Evolutionary conservation across 2,797 vertebrate species (phyloP), one percentile per base, ranked within the genome.

Genomic region (Helarctos malayanus): DNA sequence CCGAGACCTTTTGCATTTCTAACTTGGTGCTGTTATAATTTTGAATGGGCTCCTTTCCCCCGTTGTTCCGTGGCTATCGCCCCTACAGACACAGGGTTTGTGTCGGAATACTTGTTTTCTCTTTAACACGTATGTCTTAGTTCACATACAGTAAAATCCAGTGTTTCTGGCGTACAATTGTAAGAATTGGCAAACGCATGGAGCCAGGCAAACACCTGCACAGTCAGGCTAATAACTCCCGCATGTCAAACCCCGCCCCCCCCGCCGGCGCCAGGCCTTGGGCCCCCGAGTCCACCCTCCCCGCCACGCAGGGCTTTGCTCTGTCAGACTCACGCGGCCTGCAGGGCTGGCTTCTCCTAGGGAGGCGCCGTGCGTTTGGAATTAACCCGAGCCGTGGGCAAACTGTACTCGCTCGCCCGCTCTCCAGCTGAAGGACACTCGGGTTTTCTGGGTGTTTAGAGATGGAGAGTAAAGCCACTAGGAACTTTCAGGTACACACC

Each of bases 311-410:
- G 0, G 35, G 15, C 65, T 21, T 71, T 21, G 3, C 32, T 68
- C 14, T 13, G 0, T 68, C 21, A 1, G 4, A 23, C 32, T n/a
- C 16, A n/a, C 1, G 7, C 7, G 4, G 18, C 13, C 12, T 10
- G 12, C 29, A 5, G 5, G 69, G 6, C 38, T 6, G 73, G 57
- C 45, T 29, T 18, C 27, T 27, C 47, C 41, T 41, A 6, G 14
- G 32, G 16, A 19, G 10, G 45, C 4, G 1, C 0, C 0, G 4
- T 2, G 32, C 4, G 0, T 19, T n/a, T 25, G 82, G 13, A 14
- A 49, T 1, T 8, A 32, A 10, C 82, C 59, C 14, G 2, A 27
- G 56, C 9, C 3, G 9, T 57, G 23, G 21, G 56, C 1, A 1
- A 21, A 57, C 41, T 0, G 41, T 0, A 56, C 35, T 52, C 1